Evolutionary conservation across 1,140 invertebrate species (phyloP).

Genomic region (Temnothorax nylanderi): DNA sequence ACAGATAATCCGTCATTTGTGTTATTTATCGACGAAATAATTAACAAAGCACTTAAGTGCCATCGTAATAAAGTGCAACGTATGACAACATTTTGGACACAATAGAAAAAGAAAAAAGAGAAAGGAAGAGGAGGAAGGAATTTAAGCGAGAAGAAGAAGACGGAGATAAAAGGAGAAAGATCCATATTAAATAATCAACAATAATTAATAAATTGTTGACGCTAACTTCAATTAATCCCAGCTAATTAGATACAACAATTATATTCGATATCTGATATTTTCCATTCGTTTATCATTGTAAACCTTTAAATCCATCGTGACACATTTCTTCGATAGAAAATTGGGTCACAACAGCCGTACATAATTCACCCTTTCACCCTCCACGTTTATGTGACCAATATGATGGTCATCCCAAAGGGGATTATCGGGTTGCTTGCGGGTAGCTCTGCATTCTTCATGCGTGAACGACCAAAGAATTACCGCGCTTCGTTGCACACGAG

Average conservation of each 20-base stretch:
- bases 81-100: not conserved
- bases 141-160: too few relatives aligned
- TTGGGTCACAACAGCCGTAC: not conserved
- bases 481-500: conserved; percentile 56
- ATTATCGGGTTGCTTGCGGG: not conserved
- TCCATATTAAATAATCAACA: not conserved
- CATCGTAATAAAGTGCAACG: not conserved
- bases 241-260: not conserved
- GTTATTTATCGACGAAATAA: conserved; percentile 15
- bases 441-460: conserved; percentile 39
- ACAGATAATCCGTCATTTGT: conserved; percentile 33
- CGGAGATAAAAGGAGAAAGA: not conserved
- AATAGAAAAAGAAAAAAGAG: not conserved
- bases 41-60: not conserved
- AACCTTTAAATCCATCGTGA: not conserved
- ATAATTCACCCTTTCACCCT: conserved; percentile 23
- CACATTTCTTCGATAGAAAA: not conserved
- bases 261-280: not conserved
- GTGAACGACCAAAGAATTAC: conserved; percentile 61
- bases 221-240: not conserved
- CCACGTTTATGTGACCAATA: not conserved
- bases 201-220: not conserved
- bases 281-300: not conserved
- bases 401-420: not conserved
- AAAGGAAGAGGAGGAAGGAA: not conserved